Percentiles rank a stretch among this genome's conserved stretches.
phyloP scores from a whole-genome alignment of 2,888 invertebrate species.

The Trichacis sp. region DNA sequence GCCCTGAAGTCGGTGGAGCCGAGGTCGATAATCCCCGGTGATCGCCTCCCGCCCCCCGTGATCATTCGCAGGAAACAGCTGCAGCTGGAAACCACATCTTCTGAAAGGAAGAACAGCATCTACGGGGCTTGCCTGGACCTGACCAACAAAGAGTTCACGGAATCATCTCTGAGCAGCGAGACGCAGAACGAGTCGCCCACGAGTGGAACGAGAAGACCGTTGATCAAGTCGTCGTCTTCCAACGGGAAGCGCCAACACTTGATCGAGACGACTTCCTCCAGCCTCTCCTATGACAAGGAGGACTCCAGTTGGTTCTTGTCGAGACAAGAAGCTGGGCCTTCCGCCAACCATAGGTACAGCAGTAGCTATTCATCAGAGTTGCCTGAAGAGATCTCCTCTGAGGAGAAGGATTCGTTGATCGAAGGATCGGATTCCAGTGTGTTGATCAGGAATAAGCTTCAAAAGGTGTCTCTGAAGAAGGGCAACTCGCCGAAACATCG shows the following conservation, averaged over 20 bases:
- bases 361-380: slow-evolving; percentile 56
- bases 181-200: slow-evolving; percentile 26
- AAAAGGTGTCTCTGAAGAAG: slow-evolving; percentile 41
- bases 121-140: slow-evolving; percentile 23
- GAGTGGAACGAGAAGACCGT: slow-evolving; percentile 15
- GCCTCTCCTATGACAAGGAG: slow-evolving; percentile 40
- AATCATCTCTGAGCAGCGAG: slow-evolving; percentile 38
- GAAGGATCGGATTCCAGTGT: slow-evolving; percentile 52
- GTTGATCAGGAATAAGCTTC: slow-evolving; percentile 47
- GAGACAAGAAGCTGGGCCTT: slow-evolving; percentile 31
- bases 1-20: slow-evolving; percentile 53
- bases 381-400: slow-evolving; percentile 54
- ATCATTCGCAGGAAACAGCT: slow-evolving; percentile 62
- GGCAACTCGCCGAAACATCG: slow-evolving; percentile 33
- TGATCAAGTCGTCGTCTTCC: slow-evolving; percentile 39
- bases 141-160: slow-evolving; percentile 24
- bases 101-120: slow-evolving; percentile 1
- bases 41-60: slow-evolving; percentile 61
- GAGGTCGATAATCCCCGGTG: slow-evolving; percentile 34
- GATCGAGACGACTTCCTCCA: slow-evolving; percentile 46
- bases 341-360: slow-evolving; percentile 33
- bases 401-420: slow-evolving; percentile 58
- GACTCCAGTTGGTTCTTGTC: slow-evolving; percentile 38
- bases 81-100: slow-evolving; percentile 27
- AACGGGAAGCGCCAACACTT: slow-evolving; percentile 35